These are phyloP conservation scores for Lutraria lutraria DNA, from an alignment of 2,888 invertebrate genomes.

Conservation along the genomic window DNA sequence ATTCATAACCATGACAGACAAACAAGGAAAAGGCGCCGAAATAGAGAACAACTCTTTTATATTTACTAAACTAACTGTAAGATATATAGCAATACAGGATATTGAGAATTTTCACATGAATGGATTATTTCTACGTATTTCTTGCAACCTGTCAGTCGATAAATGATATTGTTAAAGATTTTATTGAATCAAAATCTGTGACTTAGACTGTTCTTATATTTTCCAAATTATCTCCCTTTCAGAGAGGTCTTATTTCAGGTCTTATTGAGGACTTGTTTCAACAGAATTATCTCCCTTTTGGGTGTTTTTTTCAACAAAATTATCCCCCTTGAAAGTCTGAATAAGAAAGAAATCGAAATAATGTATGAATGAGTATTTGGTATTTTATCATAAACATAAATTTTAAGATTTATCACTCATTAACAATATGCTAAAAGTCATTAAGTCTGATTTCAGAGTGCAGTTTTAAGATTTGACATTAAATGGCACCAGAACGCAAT, in stretches of 20 bases:
- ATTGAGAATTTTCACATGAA: background rate
- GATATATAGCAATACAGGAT: background rate
- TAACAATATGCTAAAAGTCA: too few species aligned
- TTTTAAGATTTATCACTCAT: too few species aligned
- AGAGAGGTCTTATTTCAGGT: too few species aligned
- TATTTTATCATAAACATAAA: too few species aligned
- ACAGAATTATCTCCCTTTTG: background rate
- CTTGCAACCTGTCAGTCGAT: background rate
- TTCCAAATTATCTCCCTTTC: background rate
- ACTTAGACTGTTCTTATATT: background rate
- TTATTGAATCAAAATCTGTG: background rate
- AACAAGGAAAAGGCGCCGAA: slow-evolving; percentile 40
- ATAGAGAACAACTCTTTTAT: slow-evolving; percentile 28
- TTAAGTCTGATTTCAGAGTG: too few species aligned
- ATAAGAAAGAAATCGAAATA: background rate
- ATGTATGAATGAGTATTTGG: background rate
- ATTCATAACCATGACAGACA: slow-evolving; percentile 32
- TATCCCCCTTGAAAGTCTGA: background rate
- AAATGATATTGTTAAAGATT: slow-evolving; percentile 2
- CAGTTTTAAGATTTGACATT: background rate
- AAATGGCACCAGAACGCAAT: background rate
- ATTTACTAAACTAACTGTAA: background rate
- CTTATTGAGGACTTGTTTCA: background rate
- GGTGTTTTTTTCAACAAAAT: background rate
- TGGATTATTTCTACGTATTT: background rate